Evolutionary conservation across 2,797 vertebrate genomes (phyloP).

Genomic region (Micropoecilia bifurca): DNA sequence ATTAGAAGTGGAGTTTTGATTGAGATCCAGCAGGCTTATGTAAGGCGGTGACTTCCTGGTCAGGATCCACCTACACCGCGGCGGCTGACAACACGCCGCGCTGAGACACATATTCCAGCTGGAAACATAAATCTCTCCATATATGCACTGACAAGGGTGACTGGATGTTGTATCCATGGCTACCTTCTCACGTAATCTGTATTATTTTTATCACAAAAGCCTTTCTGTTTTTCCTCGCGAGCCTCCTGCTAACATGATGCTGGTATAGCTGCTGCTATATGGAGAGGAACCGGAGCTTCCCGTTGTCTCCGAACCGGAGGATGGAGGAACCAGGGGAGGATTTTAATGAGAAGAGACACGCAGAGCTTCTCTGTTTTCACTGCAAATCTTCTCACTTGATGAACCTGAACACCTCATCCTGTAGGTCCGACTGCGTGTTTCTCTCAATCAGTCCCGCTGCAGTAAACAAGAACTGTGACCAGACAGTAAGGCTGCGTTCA

Average conservation of each 20-base stretch:
- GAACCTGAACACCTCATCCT: background rate
- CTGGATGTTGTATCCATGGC: constrained; percentile 79
- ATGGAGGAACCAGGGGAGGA: background rate
- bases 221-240: constrained; percentile 51
- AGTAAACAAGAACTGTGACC: background rate
- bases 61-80: constrained; percentile 74
- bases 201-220: constrained; percentile 78
- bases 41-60: constrained; percentile 70
- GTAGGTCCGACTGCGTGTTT: background rate
- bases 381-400: no score
- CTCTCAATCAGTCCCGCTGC: background rate
- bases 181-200: constrained; percentile 74
- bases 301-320: background rate
- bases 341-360: constrained; percentile 11
- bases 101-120: constrained; percentile 74
- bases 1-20: constrained; percentile 68
- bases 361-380: constrained; percentile 1
- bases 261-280: constrained; percentile 37
- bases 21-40: constrained; percentile 72
- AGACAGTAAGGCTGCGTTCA: background rate
- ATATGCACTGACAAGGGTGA: constrained; percentile 72
- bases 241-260: constrained; percentile 53
- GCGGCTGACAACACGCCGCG: constrained; percentile 70
- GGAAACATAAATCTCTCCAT: constrained; percentile 74
- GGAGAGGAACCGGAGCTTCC: constrained; percentile 27